Conservation (phyloP, 2,888 invertebrate species). For the Catocala sponsa region DNA sequence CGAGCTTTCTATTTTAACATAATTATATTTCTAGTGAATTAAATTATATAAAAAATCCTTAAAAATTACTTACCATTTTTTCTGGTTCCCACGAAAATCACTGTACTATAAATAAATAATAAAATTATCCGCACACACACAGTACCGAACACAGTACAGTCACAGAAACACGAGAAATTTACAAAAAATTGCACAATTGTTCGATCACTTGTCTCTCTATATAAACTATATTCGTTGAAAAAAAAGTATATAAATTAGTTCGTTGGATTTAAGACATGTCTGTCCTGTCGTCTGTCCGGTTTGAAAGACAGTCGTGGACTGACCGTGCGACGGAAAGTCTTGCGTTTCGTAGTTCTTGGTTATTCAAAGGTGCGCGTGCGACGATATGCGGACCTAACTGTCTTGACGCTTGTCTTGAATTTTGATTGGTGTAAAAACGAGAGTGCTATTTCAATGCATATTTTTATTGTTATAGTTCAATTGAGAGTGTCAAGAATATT, state of each 20-base stretch:
- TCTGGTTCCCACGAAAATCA: constrained; percentile 57
- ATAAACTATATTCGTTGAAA: constrained; percentile 56
- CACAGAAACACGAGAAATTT: constrained; percentile 45
- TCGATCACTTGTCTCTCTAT: constrained; percentile 48
- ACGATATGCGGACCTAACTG: constrained; percentile 76
- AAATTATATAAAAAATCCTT: background rate
- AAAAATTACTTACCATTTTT: constrained; percentile 76
- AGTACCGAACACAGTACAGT: constrained; percentile 50
- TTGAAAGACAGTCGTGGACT: constrained; percentile 84
- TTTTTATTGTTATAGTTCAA: constrained; percentile 42
- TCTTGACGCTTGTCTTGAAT: constrained; percentile 80
- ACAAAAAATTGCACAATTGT: constrained; percentile 38
- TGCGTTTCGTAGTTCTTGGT: constrained; percentile 68
- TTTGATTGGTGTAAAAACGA: constrained; percentile 79
- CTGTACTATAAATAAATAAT: constrained; percentile 55
- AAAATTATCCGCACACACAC: constrained; percentile 57
- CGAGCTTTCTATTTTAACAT: constrained; percentile 43
- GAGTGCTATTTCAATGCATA: constrained; percentile 67
- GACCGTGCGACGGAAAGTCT: constrained; percentile 73
- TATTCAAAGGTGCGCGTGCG: constrained; percentile 78
- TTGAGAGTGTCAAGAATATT: constrained; percentile 24
- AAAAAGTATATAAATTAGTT: constrained; percentile 53
- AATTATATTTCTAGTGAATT: background rate
- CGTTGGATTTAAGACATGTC: constrained; percentile 56
- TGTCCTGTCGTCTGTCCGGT: constrained; percentile 79